Percentiles rank a stretch among this genome's conserved stretches.
phyloP scores from a whole-genome alignment of 2,888 invertebrate genomes.

The Thumatha senex region DNA sequence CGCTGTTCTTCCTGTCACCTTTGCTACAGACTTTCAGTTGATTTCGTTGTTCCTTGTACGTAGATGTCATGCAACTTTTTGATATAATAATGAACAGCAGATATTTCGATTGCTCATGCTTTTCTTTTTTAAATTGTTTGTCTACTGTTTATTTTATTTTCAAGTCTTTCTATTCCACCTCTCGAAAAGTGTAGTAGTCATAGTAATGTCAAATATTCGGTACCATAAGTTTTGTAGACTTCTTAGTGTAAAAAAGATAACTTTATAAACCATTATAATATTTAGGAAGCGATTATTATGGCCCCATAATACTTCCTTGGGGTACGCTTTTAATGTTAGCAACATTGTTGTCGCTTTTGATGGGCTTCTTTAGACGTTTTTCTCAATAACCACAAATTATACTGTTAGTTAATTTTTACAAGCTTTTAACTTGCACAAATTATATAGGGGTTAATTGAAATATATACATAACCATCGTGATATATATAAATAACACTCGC shows the following conservation, averaged over 20 bases:
- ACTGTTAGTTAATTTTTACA: neutral
- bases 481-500: too few species aligned
- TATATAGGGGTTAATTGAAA: too few species aligned
- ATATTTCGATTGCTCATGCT: neutral
- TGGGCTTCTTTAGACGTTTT: neutral
- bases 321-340: neutral
- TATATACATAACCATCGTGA: too few species aligned
- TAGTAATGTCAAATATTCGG: neutral
- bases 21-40: conserved; percentile 76
- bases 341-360: neutral
- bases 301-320: neutral
- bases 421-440: too few species aligned
- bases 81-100: neutral
- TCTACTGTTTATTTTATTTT: too few species aligned
- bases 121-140: too few species aligned
- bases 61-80: conserved; percentile 56
- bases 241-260: neutral
- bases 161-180: neutral
- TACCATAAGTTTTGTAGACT: too few species aligned
- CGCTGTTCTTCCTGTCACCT: conserved; percentile 79
- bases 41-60: conserved; percentile 75
- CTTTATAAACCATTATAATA: neutral
- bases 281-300: neutral
- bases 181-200: neutral
- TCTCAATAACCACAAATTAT: neutral